Base-by-base conservation (phyloP, 37 sponge, comb jelly and placozoan genomes). In the Crambe crambe region DNA sequence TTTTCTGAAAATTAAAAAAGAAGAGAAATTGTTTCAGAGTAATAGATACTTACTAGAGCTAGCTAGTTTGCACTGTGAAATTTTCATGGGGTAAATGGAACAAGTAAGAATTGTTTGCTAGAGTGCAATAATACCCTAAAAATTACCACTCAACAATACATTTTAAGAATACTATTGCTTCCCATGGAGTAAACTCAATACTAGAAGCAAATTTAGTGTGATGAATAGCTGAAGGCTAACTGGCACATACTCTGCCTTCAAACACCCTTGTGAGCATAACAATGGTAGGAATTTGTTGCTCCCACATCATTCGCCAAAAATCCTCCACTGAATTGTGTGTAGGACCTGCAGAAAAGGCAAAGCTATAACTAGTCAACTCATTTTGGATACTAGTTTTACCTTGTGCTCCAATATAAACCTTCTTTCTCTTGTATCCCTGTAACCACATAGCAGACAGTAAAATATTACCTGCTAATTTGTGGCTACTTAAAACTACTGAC, bases 301-400 rank as follows among this genome's bases (percentile, higher is more conserved):
- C 77, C 88, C 88, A 87, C 38, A 87, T 60, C 83, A 87, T 87
- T 38, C 88, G 32, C 88, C 88, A 87, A 54, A 87, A 87, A 56
- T 87, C 88, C 56, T 44, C 4, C 36, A 76, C 31, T 0, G 88
- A 77, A 41, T 76, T 82, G 9, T 58, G 62, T 37, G 60, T 81
- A 22, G 82, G 62, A 61, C 73, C 73, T 81, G 71, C 21, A n/a
- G n/a, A n/a, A n/a, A n/a, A n/a, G 17, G 42, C 25, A 47, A 47
- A 47, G 51, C 12, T n/a, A n/a, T n/a, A n/a, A n/a, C n/a, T n/a
- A n/a, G n/a, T n/a, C n/a, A n/a, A n/a, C n/a, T 47, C 6, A 15
- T 15, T 47, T n/a, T 47, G 51, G 6, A 47, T 47, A 47, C 6
- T 47, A 47, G 12, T 47, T 15, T 12, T 47, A 47, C 51, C 51